Conservation (phyloP, 2,113 vertebrate species). For the Trichomycterus rosablanca region DNA sequence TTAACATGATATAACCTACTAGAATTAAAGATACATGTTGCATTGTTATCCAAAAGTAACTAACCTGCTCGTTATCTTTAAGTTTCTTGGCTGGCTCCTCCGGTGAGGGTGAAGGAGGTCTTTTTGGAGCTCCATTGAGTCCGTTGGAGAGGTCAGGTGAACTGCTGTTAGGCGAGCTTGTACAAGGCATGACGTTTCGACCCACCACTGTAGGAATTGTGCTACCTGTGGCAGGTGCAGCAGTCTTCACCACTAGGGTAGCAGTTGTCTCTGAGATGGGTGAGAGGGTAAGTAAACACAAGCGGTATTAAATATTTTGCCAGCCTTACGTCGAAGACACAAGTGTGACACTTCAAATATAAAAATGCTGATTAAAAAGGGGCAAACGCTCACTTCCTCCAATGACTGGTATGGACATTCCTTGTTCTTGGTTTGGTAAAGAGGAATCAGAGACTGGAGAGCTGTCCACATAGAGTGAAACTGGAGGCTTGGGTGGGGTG, state of each 20-base stretch:
- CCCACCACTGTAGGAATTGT: constrained; percentile 66
- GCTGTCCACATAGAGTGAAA: constrained; percentile 61
- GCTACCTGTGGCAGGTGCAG: constrained; percentile 56
- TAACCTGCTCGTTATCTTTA: constrained; percentile 71
- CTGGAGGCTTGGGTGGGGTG: constrained; percentile 55
- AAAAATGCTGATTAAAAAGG: background rate
- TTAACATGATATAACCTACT: background rate
- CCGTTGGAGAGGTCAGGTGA: constrained; percentile 67
- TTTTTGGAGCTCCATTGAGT: constrained; percentile 62
- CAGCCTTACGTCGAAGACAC: background rate
- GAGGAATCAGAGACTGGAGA: constrained; percentile 46
- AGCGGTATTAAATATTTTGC: too few species aligned
- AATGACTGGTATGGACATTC: constrained; percentile 70
- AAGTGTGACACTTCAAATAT: background rate
- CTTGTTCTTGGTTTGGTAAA: constrained; percentile 58
- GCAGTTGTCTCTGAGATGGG: constrained; percentile 11
- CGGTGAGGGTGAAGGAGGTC: constrained; percentile 64
- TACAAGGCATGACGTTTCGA: constrained; percentile 58
- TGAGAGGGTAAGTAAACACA: constrained; percentile 17
- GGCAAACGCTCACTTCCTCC: constrained; percentile 72
- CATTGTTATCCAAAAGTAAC: too few species aligned
- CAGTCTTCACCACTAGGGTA: constrained; percentile 28
- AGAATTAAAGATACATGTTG: background rate
- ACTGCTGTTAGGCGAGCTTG: constrained; percentile 55
- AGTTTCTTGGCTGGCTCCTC: constrained; percentile 72